These are phyloP conservation scores for Triplophysa rosa DNA, from an alignment of 2,113 vertebrate species.

Conservation along the genomic window DNA sequence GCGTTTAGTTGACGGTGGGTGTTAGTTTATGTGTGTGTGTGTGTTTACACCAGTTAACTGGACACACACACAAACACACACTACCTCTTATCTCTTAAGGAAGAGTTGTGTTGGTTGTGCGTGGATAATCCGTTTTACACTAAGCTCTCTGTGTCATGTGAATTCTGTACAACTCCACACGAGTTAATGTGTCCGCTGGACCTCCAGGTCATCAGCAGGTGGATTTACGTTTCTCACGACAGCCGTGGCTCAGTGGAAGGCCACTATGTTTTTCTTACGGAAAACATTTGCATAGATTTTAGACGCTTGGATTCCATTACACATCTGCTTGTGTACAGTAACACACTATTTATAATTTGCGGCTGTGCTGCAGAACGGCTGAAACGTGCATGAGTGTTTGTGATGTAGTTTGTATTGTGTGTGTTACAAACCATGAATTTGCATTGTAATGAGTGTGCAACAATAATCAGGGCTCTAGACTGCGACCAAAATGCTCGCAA, in stretches of 20 bases:
- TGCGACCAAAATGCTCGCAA: too few relatives aligned
- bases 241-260: neutral
- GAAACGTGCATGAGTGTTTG: too few relatives aligned
- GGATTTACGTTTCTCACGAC: neutral
- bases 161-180: constrained; percentile 11
- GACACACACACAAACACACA: neutral
- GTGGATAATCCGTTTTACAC: constrained; percentile 53
- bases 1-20: neutral
- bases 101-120: constrained; percentile 27
- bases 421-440: too few relatives aligned
- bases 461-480: too few relatives aligned
- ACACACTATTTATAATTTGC: constrained; percentile 6
- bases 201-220: constrained; percentile 31
- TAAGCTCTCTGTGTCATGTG: constrained; percentile 47
- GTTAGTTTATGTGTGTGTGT: neutral
- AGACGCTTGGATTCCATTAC: neutral
- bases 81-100: constrained; percentile 9
- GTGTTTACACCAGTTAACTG: constrained; percentile 15
- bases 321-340: neutral
- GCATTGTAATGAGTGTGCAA: too few relatives aligned
- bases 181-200: constrained; percentile 25
- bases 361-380: neutral
- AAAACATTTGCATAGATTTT: constrained; percentile 8
- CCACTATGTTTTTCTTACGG: neutral
- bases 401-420: too few relatives aligned